Conservation (phyloP, 2,888 invertebrate species). For the Philaethria dido region DNA sequence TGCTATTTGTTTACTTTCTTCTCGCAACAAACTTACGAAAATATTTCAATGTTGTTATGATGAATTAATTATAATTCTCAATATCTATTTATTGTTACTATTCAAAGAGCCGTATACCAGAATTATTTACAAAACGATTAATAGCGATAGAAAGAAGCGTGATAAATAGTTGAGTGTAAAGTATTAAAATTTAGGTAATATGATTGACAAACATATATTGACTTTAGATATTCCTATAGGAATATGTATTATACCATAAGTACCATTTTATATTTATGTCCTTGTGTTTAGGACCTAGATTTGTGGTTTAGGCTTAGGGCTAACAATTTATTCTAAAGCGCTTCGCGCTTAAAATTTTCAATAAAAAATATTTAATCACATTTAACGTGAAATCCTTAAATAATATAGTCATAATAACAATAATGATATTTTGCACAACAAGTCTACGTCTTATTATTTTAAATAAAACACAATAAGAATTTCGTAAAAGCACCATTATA, state of each 20-base stretch:
- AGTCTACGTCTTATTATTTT: too few species aligned
- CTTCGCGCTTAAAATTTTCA: too few species aligned
- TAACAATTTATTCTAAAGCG: not conserved
- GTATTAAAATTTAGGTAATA: not conserved
- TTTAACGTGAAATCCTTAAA: not conserved
- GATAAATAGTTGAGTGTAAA: constrained; percentile 4
- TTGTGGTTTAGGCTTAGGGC: not conserved
- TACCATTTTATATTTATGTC: not conserved
- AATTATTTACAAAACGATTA: too few species aligned
- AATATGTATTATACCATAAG: too few species aligned
- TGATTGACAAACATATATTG: not conserved
- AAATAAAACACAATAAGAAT: not conserved
- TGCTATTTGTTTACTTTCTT: constrained; percentile 22
- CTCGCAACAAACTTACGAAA: not conserved
- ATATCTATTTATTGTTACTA: not conserved
- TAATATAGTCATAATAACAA: too few species aligned
- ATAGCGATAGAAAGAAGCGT: constrained; percentile 8
- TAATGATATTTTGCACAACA: too few species aligned
- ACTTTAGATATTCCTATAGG: too few species aligned
- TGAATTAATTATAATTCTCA: not conserved
- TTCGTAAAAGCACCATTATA: not conserved
- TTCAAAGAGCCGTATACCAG: too few species aligned
- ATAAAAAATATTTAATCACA: not conserved
- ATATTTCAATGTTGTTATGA: not conserved
- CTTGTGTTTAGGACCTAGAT: not conserved